Evolutionary conservation across 2,888 invertebrate species (phyloP).

Genomic region (Lydus trimaculatus): DNA sequence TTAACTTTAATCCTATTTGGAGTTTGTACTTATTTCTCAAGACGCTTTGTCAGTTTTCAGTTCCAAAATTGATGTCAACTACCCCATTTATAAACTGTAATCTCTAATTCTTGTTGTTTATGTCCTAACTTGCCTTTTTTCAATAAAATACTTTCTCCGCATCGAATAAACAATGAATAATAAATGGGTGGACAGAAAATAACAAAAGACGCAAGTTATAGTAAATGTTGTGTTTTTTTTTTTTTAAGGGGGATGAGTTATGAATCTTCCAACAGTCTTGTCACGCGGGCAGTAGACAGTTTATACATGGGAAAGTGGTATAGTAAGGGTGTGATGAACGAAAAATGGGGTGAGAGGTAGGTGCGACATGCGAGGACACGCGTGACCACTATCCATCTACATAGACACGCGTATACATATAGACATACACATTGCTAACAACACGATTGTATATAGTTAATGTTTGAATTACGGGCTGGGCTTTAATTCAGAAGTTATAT

Average conservation of each 20-base stretch:
- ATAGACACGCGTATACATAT: background rate
- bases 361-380: conserved; percentile 5
- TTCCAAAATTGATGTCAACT: background rate
- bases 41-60: background rate
- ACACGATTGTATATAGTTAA: background rate
- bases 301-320: background rate
- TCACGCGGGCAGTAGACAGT: background rate
- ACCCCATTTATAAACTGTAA: background rate
- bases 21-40: background rate
- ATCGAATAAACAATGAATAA: background rate
- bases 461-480: background rate
- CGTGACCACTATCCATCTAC: conserved; percentile 1
- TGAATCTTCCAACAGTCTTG: background rate
- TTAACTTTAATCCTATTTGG: background rate
- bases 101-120: background rate
- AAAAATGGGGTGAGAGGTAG: background rate
- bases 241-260: background rate
- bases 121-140: no score
- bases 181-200: background rate
- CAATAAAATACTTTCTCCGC: background rate
- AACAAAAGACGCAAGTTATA: background rate
- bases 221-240: no score
- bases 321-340: background rate
- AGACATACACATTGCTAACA: background rate
- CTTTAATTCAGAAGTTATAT: background rate